Conservation (phyloP, 2,888 invertebrate species). For the Mystacides longicornis region DNA sequence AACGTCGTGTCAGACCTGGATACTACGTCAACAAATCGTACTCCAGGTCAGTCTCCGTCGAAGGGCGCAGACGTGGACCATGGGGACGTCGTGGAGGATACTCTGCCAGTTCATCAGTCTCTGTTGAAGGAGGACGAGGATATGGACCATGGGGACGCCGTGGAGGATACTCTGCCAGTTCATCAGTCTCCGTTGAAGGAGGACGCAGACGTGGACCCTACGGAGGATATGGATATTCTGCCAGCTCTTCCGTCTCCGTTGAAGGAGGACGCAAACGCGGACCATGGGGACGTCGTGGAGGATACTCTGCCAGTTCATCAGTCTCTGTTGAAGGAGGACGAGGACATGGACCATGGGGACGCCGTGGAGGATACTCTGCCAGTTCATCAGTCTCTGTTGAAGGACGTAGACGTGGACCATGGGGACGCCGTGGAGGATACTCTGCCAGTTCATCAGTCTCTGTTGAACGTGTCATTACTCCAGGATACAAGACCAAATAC, state of each 20-base stretch:
- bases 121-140: constrained; percentile 5
- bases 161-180: constrained; percentile 1
- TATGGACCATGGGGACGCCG: neutral
- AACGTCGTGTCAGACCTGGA: neutral
- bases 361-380: neutral
- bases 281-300: constrained; percentile 3
- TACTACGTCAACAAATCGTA: neutral
- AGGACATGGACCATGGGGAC: neutral
- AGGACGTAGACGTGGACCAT: neutral
- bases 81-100: constrained; percentile 2
- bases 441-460: constrained; percentile 9
- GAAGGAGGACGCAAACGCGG: constrained; percentile 6
- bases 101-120: constrained; percentile 7
- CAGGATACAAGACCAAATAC: constrained; percentile 1
- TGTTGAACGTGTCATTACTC: constrained; percentile 1
- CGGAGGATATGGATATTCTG: neutral
- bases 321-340: constrained; percentile 1
- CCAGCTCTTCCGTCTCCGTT: constrained; percentile 6
- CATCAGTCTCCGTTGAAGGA: constrained; percentile 7
- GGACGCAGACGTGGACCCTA: constrained; percentile 1
- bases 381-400: neutral
- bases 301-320: constrained; percentile 3
- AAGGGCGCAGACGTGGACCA: constrained; percentile 7
- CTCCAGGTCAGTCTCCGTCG: constrained; percentile 8
- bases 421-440: constrained; percentile 2